Evolutionary conservation across 2,797 vertebrate genomes (phyloP), one percentile per base, ranked within the genome.

Genomic region (Anguilla megastoma): DNA sequence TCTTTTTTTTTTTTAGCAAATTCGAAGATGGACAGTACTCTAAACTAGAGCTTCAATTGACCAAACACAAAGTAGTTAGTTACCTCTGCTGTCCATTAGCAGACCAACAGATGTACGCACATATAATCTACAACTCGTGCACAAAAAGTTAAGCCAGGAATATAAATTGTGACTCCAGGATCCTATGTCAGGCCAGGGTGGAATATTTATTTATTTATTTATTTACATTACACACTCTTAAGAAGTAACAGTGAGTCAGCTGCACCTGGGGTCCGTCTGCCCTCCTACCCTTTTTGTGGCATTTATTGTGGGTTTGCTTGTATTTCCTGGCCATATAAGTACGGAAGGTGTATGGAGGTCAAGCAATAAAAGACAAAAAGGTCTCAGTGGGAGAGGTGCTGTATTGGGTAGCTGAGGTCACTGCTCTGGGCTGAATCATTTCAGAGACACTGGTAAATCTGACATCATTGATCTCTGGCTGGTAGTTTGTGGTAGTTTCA

Each of bases 161-260:
- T 86, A 58, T 85, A 79, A 48, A 85, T 66, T 84, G 79, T 85
- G 33, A 87, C 52, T 71, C 52, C 33, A 80, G 88, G 76, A 89
- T 91, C 86, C 88, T n/a, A 87, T 89, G 48, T 90, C 86, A 48
- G 18, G 76, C 10, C 52, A 76, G 66, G 27, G 54, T 30, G 76
- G 27, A 56, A 84, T 89, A 71, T 87, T 82, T 52, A 56, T 14
- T 18, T 56, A 0, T 56, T 56, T 52, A 56, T 14, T 56, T 56
- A 14, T 56, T 56, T 89, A 50, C 86, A 79, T 88, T 87, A 87
- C 80, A 33, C 69, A 88, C 74, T 84, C 41, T 41, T 85, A 83
- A 71, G 71, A n/a, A 86, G 86, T 84, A 71, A 88, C 63, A 74
- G 21, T 76, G 80, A 87, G 48, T 86, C 36, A 84, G 79, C 63